Conservation (phyloP, 2,113 vertebrate species). For the Amazona guildingii region DNA sequence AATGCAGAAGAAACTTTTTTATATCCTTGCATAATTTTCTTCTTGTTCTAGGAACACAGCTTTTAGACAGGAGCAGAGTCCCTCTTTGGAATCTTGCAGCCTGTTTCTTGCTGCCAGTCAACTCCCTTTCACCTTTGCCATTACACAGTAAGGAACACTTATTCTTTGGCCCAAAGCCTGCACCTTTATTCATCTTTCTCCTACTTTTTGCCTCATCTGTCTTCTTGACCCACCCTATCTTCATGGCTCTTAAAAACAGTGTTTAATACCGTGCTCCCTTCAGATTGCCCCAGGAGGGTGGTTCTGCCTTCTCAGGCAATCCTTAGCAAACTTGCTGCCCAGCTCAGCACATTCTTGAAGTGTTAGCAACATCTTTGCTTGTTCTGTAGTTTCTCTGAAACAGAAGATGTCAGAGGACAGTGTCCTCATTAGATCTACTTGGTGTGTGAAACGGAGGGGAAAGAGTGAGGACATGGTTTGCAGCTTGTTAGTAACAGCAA, state of each 20-base stretch:
- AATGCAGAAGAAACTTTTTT: background rate
- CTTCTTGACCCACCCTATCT: conserved; percentile 57
- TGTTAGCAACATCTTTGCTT: conserved; percentile 56
- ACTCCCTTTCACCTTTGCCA: conserved; percentile 32
- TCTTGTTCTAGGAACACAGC: rapidly evolving
- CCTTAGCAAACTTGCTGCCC: conserved; percentile 29
- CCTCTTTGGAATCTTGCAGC: background rate
- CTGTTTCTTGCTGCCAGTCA: conserved; percentile 11
- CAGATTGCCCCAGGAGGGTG: conserved; percentile 52
- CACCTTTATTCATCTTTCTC: conserved; percentile 24
- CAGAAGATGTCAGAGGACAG: conserved; percentile 21
- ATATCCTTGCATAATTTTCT: background rate
- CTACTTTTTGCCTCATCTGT: conserved; percentile 32
- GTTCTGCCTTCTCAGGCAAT: conserved; percentile 59
- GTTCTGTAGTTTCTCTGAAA: conserved; percentile 44
- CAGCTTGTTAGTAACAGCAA: background rate
- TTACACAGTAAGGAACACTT: conserved; percentile 9
- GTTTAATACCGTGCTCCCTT: conserved; percentile 26
- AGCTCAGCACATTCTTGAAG: conserved; percentile 63
- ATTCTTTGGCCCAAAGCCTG: conserved; percentile 38
- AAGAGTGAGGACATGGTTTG: background rate
- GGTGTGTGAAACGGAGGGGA: background rate
- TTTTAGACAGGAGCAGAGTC: background rate
- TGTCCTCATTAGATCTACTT: conserved; percentile 3
- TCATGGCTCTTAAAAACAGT: conserved; percentile 12